Conservation (phyloP, 2,888 invertebrate species). For the Apamea anceps region DNA sequence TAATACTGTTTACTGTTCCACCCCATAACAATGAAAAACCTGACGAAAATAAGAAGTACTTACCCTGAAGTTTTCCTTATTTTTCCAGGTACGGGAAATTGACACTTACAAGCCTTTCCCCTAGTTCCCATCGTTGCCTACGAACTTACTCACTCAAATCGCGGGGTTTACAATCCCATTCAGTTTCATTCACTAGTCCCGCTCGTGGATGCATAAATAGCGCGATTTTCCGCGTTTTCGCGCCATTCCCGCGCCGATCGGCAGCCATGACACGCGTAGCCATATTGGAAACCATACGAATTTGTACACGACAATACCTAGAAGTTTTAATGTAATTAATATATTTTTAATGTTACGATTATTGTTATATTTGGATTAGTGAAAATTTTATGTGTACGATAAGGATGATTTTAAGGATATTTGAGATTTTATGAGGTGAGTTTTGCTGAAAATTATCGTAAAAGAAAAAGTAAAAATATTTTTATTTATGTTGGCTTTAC, state of each 20-base stretch:
- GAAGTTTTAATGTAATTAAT: constrained; percentile 53
- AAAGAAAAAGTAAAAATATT: background rate
- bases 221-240: constrained; percentile 72
- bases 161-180: constrained; percentile 62
- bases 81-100: constrained; percentile 27
- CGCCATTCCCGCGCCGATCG: constrained; percentile 78
- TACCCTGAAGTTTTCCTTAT: background rate
- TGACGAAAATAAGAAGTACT: background rate
- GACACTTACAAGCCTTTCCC: constrained; percentile 24
- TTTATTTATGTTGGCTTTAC: constrained; percentile 17
- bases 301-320: constrained; percentile 65
- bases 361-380: constrained; percentile 58
- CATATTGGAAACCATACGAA: constrained; percentile 60
- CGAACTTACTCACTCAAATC: constrained; percentile 54
- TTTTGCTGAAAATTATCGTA: constrained; percentile 30
- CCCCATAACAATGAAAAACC: background rate
- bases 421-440: constrained; percentile 68
- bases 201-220: constrained; percentile 76
- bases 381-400: constrained; percentile 58
- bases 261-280: constrained; percentile 70
- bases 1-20: background rate
- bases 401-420: constrained; percentile 66
- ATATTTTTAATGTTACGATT: constrained; percentile 35
- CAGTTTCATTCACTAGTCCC: constrained; percentile 70
- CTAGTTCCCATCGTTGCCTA: constrained; percentile 18